Evolutionary conservation across 2,888 invertebrate species (phyloP).

Genomic region (Troilus luridus): DNA sequence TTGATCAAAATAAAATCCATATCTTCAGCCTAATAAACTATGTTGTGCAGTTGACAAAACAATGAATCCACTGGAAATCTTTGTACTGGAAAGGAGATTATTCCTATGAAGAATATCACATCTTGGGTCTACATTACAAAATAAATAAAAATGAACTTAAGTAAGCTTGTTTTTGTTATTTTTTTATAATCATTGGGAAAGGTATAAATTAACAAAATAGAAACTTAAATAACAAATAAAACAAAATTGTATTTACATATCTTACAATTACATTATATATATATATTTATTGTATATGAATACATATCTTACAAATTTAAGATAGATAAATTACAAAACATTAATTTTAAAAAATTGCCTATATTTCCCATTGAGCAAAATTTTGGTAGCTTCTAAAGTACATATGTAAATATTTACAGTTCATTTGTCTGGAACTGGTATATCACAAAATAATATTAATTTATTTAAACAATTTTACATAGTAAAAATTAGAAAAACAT

Average conservation of each 20-base stretch:
- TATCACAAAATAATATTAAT: background rate
- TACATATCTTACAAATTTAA: background rate
- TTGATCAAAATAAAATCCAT: too few species aligned
- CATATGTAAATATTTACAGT: background rate
- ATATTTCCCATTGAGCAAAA: conserved; percentile 9
- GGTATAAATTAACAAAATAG: background rate
- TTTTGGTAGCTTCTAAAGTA: background rate
- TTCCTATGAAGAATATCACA: too few species aligned
- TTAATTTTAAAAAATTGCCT: background rate
- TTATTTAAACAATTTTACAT: background rate
- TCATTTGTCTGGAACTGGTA: background rate
- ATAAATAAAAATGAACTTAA: too few species aligned
- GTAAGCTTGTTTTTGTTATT: too few species aligned
- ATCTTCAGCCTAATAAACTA: too few species aligned
- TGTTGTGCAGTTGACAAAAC: too few species aligned
- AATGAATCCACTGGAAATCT: too few species aligned
- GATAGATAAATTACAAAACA: background rate
- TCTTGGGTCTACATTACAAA: too few species aligned
- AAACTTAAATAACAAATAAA: background rate
- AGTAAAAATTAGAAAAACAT: background rate
- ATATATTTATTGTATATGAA: background rate
- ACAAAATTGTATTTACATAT: conserved; percentile 14
- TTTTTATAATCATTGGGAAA: background rate
- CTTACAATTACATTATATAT: background rate
- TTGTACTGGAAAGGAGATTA: too few species aligned